phyloP scores from a whole-genome alignment of 1,140 invertebrate species.

The Pectinophora gossypiella region DNA sequence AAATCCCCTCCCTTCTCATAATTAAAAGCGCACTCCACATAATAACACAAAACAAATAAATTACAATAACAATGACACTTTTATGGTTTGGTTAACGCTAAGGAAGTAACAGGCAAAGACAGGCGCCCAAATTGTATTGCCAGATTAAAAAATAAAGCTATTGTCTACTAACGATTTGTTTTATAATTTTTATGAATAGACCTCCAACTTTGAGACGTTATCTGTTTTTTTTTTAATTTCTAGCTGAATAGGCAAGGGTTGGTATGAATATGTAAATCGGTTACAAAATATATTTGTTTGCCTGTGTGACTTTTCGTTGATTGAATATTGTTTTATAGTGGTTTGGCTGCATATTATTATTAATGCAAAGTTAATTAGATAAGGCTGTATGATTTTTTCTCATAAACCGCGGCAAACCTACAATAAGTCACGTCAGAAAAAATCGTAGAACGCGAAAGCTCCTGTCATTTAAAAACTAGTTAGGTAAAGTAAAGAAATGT shows the following conservation, averaged over 20 bases:
- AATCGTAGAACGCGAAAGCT: too few relatives aligned
- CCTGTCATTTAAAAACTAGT: too few relatives aligned
- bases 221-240: constrained; percentile 13
- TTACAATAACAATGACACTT: constrained; percentile 47
- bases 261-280: constrained; percentile 1
- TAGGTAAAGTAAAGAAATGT: too few relatives aligned
- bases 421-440: too few relatives aligned
- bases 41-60: constrained; percentile 36
- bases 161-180: constrained; percentile 20
- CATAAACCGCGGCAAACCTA: too few relatives aligned
- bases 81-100: constrained; percentile 40
- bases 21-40: neutral
- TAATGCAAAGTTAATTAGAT: too few relatives aligned
- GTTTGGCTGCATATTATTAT: neutral
- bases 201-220: constrained; percentile 8
- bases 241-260: constrained; percentile 11
- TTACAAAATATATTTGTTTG: constrained; percentile 5
- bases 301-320: constrained; percentile 8
- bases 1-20: too few relatives aligned
- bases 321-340: constrained; percentile 6
- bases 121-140: neutral
- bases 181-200: constrained; percentile 19
- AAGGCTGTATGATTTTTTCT: too few relatives aligned
- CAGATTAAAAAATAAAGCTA: constrained; percentile 8
- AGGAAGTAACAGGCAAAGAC: constrained; percentile 9